A percentile compares a stretch with the other conserved stretches of the same genome.
phyloP scores from a whole-genome alignment of 2,888 invertebrate genomes.

The Cryptophagus acutangulus region DNA sequence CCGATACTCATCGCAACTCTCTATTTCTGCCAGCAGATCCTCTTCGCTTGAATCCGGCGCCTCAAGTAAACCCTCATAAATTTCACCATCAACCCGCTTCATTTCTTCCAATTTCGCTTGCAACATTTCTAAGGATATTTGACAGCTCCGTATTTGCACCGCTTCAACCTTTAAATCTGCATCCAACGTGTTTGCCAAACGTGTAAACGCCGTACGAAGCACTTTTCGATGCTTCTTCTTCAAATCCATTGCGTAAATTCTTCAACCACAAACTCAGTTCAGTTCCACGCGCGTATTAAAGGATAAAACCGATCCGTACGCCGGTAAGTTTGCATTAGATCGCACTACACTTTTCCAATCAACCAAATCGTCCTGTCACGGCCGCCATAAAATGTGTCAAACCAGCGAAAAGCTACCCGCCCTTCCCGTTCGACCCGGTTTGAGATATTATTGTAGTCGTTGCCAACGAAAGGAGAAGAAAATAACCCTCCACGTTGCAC shows the following conservation, averaged over 20 bases:
- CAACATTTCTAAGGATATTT: slow-evolving; percentile 7
- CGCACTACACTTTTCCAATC: too few species aligned
- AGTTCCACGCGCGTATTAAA: too few species aligned
- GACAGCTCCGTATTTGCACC: background rate
- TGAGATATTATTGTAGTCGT: too few species aligned
- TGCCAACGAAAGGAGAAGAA: too few species aligned
- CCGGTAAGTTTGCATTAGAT: too few species aligned
- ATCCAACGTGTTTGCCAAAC: slow-evolving; percentile 14
- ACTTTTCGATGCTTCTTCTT: slow-evolving; percentile 16
- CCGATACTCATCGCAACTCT: slow-evolving; percentile 10
- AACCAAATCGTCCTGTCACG: slow-evolving; percentile 13
- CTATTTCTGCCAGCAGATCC: slow-evolving; percentile 12
- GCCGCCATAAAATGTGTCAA: slow-evolving; percentile 10
- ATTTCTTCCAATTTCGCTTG: slow-evolving; percentile 10
- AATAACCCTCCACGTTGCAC: too few species aligned
- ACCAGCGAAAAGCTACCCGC: too few species aligned
- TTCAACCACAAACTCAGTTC: too few species aligned
- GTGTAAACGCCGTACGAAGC: slow-evolving; percentile 12
- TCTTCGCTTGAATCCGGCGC: slow-evolving; percentile 9
- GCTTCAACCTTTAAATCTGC: slow-evolving; percentile 1
- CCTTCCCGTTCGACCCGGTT: too few species aligned
- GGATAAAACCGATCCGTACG: too few species aligned
- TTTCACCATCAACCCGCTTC: background rate
- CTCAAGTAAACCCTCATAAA: slow-evolving; percentile 3
- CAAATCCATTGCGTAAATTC: slow-evolving; percentile 11